A percentile compares a stretch with the other conserved stretches of the same genome.
phyloP scores from a whole-genome alignment of 92 coral and sea anemone genomes.

The Zoanthus solanderi region DNA sequence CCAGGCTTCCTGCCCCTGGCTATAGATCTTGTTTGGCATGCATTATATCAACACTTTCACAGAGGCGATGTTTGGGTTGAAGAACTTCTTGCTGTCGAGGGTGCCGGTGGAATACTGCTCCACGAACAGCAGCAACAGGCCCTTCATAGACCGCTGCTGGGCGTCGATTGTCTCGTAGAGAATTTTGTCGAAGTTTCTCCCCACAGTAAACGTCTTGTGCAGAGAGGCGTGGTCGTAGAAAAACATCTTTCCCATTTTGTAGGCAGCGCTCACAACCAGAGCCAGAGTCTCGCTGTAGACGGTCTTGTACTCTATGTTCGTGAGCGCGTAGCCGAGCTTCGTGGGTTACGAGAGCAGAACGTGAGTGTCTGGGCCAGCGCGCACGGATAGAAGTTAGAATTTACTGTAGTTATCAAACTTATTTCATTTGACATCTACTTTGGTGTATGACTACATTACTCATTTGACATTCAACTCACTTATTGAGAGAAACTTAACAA shows the following conservation, averaged over 20 bases:
- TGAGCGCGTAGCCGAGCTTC: too few relatives aligned
- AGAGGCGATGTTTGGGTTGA: slow-evolving; percentile 27
- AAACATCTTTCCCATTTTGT: neutral
- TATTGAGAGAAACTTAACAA: too few relatives aligned
- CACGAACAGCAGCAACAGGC: neutral
- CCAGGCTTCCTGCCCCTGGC: neutral
- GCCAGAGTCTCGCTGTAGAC: too few relatives aligned
- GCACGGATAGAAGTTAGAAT: too few relatives aligned
- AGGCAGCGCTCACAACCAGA: too few relatives aligned
- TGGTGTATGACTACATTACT: too few relatives aligned
- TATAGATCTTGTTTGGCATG: slow-evolving; percentile 16
- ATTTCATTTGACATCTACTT: too few relatives aligned
- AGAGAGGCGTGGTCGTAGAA: neutral
- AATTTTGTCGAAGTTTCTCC: neutral
- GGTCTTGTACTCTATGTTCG: too few relatives aligned
- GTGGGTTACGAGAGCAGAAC: too few relatives aligned
- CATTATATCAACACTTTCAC: slow-evolving; percentile 35
- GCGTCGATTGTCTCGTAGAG: slow-evolving; percentile 31
- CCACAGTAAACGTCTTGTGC: neutral
- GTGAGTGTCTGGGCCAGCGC: too few relatives aligned
- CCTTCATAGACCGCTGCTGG: slow-evolving; percentile 1
- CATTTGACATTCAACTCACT: too few relatives aligned
- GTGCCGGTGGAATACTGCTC: neutral
- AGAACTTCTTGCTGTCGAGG: slow-evolving; percentile 3
- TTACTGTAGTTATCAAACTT: too few relatives aligned